These are phyloP conservation scores for Drosophila hamatofila DNA, from an alignment of 2,888 invertebrate genomes.

Conservation along the genomic window DNA sequence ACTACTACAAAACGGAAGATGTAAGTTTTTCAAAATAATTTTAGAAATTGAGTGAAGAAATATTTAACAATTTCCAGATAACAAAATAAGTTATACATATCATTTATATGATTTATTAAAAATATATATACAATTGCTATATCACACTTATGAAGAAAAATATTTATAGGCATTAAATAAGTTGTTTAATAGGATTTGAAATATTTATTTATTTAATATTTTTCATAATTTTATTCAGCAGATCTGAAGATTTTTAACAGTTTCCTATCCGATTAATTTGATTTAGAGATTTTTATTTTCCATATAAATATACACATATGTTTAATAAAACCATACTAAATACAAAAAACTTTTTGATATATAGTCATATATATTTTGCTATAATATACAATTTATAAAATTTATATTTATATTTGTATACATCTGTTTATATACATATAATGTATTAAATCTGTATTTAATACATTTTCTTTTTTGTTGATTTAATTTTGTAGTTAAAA, in stretches of 20 bases:
- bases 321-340: no score
- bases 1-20: conserved; percentile 96
- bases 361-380: no score
- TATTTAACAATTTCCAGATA: neutral
- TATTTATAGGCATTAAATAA: neutral
- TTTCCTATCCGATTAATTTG: neutral
- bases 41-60: no score
- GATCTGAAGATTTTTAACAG: neutral
- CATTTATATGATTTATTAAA: neutral
- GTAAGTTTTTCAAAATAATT: conserved; percentile 86
- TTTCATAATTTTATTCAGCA: neutral
- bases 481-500: no score
- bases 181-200: no score
- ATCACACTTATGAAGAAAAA: neutral
- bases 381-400: no score
- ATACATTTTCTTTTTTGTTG: no score
- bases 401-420: no score
- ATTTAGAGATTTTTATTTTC: neutral
- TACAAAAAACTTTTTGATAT: no score
- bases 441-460: no score
- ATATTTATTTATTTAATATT: neutral
- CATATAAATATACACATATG: neutral
- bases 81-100: no score
- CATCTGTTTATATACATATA: no score
- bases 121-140: neutral